phyloP scores from a whole-genome alignment of 1,140 invertebrate species.

The Odontomachus brunneus region DNA sequence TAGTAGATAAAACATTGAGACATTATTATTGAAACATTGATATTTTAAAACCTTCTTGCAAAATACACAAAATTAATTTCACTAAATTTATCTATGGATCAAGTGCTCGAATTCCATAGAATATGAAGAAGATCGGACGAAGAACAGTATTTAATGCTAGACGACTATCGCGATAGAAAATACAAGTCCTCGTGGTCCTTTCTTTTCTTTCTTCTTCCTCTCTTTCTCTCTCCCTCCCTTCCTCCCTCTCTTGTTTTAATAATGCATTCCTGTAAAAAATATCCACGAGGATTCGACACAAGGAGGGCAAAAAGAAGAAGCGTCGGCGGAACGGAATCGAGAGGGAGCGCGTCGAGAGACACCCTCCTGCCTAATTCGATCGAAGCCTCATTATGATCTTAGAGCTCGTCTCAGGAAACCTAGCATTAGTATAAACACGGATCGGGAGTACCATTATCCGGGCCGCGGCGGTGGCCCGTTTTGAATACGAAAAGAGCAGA shows the following conservation, averaged over 20 bases:
- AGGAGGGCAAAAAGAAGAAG: constrained; percentile 19
- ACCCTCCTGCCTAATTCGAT: constrained; percentile 79
- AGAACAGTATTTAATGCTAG: constrained; percentile 12
- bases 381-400: constrained; percentile 81
- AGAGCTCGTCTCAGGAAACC: constrained; percentile 76
- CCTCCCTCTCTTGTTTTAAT: constrained; percentile 23
- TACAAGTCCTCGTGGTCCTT: background rate
- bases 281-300: background rate
- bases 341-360: constrained; percentile 65
- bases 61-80: constrained; percentile 10
- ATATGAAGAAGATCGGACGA: constrained; percentile 3
- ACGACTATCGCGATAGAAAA: constrained; percentile 23
- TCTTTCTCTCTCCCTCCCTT: background rate
- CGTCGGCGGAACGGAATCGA: background rate
- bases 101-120: background rate
- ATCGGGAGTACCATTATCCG: constrained; percentile 80
- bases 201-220: no score
- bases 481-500: constrained; percentile 81
- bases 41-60: background rate
- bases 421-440: constrained; percentile 83
- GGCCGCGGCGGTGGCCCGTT: constrained; percentile 72
- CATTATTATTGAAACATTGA: no score
- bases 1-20: background rate
- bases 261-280: constrained; percentile 47
- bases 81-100: background rate